phyloP scores from a whole-genome alignment of 2,113 vertebrate genomes.

The Lipotes vexillifer region DNA sequence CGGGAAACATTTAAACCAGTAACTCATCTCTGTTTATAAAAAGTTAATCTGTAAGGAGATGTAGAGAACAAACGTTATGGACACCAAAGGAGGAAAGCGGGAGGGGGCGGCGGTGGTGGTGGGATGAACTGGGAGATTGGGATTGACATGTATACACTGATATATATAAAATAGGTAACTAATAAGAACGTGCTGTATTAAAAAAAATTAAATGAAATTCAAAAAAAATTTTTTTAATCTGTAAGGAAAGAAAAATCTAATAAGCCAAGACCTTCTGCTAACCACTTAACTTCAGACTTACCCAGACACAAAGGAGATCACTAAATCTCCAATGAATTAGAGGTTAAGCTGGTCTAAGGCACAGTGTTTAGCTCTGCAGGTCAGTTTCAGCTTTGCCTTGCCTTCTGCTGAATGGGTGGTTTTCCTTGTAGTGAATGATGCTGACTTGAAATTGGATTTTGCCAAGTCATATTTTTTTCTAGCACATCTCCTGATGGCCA shows the following conservation, averaged over 20 bases:
- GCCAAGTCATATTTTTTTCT: neutral
- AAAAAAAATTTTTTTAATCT: neutral
- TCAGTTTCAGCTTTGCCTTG: neutral
- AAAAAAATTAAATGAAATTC: no score
- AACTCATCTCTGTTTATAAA: slow-evolving; percentile 1
- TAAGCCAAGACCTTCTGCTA: neutral
- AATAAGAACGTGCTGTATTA: no score
- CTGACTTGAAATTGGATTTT: slow-evolving; percentile 22
- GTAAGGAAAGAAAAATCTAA: neutral
- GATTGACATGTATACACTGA: no score
- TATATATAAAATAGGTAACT: accelerated
- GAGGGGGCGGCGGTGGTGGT: no score
- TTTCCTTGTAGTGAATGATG: neutral
- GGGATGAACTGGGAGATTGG: no score
- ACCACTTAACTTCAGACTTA: neutral
- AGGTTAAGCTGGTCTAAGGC: neutral
- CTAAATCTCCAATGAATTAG: neutral
- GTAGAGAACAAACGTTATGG: no score
- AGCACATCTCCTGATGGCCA: neutral
- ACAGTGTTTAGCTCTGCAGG: neutral
- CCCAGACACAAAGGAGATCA: neutral
- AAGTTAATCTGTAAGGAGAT: neutral
- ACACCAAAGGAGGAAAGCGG: no score
- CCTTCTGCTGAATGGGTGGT: neutral
- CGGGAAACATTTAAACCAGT: neutral